Evolutionary conservation across 2,888 invertebrate genomes (phyloP).

Genomic region (Callyntrura sp.): DNA sequence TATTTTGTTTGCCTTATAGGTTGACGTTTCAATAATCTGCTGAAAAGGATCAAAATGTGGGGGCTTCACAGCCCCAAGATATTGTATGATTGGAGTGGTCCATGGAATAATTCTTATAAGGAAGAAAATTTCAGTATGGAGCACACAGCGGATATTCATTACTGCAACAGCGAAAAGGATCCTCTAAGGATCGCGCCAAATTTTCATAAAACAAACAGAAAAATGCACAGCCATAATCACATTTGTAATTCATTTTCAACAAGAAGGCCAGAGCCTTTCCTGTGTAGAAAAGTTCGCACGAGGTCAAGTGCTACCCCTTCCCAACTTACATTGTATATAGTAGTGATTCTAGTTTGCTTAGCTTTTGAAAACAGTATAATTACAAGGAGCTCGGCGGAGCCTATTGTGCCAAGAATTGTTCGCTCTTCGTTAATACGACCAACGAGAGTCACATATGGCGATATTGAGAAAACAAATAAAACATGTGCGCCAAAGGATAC

Average conservation of each 20-base stretch:
- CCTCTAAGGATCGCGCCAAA: constrained; percentile 72
- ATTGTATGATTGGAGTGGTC: constrained; percentile 58
- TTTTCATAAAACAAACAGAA: constrained; percentile 49
- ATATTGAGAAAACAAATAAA: constrained; percentile 83
- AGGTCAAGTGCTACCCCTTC: constrained; percentile 58
- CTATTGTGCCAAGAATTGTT: constrained; percentile 80
- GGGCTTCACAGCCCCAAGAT: constrained; percentile 80
- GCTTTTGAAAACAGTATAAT: constrained; percentile 68
- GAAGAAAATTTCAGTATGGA: constrained; percentile 71
- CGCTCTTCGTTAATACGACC: constrained; percentile 80
- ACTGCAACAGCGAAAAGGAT: constrained; percentile 58
- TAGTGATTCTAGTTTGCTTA: constrained; percentile 75
- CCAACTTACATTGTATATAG: constrained; percentile 67
- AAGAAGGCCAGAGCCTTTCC: constrained; percentile 56
- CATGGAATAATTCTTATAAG: constrained; percentile 64
- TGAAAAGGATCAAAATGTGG: constrained; percentile 77
- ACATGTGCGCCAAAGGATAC: constrained; percentile 83
- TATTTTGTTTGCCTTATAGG: constrained; percentile 65
- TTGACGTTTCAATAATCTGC: constrained; percentile 57
- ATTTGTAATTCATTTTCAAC: constrained; percentile 36
- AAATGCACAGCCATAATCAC: constrained; percentile 73
- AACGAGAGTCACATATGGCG: constrained; percentile 83
- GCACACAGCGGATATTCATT: constrained; percentile 55
- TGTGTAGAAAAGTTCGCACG: constrained; percentile 57
- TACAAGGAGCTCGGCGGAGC: constrained; percentile 77